A percentile compares a stretch with the other conserved stretches of the same genome.
phyloP scores from a whole-genome alignment of 2,888 invertebrate species.

The Drosophila formosana region DNA sequence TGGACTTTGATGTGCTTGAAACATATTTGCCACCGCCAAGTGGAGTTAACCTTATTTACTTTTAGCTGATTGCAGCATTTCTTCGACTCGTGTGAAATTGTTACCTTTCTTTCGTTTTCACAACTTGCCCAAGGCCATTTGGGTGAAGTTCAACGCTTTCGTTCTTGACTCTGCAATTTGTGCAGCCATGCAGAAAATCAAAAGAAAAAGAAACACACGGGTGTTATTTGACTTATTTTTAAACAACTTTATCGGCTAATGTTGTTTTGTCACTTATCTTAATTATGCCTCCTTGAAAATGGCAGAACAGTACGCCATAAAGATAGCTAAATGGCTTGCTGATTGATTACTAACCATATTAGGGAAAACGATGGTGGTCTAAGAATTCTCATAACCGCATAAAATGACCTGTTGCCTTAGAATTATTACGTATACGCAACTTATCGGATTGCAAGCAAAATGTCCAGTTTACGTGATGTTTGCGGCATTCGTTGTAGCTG shows the following conservation, averaged over 20 bases:
- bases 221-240: conserved; percentile 39
- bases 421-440: conserved; percentile 14
- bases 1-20: conserved; percentile 38
- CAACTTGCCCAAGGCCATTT: conserved; percentile 52
- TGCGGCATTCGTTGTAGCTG: not conserved
- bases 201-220: conserved; percentile 23
- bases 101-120: conserved; percentile 46
- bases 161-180: conserved; percentile 49
- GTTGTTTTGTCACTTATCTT: conserved; percentile 44
- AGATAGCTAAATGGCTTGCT: conserved; percentile 56
- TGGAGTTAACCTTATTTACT: conserved; percentile 22
- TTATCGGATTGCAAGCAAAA: not conserved
- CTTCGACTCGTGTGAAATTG: conserved; percentile 29
- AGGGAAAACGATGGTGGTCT: conserved; percentile 18
- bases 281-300: conserved; percentile 46
- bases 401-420: conserved; percentile 5
- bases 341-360: conserved; percentile 55
- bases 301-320: conserved; percentile 47
- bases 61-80: conserved; percentile 54
- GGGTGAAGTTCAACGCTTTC: conserved; percentile 56
- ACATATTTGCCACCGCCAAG: conserved; percentile 30
- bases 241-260: conserved; percentile 43
- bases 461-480: not conserved
- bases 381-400: not conserved
- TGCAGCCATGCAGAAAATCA: conserved; percentile 31